These are phyloP conservation scores for Pardosa pseudoannulata DNA, from an alignment of 2,888 invertebrate species.

Conservation along the genomic window DNA sequence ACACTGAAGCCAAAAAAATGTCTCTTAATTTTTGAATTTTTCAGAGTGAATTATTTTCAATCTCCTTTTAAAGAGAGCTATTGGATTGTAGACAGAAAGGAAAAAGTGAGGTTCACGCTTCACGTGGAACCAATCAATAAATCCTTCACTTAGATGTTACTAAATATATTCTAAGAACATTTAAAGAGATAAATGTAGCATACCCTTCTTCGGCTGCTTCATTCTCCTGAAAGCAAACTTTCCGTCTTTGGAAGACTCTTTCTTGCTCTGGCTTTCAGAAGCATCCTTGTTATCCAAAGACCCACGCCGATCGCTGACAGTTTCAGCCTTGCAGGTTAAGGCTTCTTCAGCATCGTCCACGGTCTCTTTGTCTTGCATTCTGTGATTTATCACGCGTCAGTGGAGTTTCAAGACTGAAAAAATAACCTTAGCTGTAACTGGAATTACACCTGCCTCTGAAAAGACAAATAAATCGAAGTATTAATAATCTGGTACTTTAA, in stretches of 20 bases:
- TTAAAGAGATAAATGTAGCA: background rate
- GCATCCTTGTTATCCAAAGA: conserved; percentile 24
- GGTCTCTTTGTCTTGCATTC: conserved; percentile 62
- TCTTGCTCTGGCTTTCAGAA: conserved; percentile 12
- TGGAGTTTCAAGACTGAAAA: conserved; percentile 25
- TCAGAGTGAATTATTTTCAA: too few relatives aligned
- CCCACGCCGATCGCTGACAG: conserved; percentile 13
- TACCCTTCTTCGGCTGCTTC: conserved; percentile 64
- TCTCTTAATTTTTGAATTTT: too few relatives aligned
- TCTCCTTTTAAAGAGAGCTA: too few relatives aligned
- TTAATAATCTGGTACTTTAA: too few relatives aligned
- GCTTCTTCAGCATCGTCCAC: conserved; percentile 67
- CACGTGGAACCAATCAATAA: too few relatives aligned
- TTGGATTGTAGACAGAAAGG: too few relatives aligned
- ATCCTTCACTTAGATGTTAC: too few relatives aligned
- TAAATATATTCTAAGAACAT: too few relatives aligned
- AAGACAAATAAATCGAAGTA: background rate
- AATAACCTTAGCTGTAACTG: conserved; percentile 46
- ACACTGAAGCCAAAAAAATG: too few relatives aligned
- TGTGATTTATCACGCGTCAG: background rate
- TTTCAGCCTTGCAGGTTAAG: conserved; percentile 55
- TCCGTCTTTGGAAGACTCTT: conserved; percentile 44
- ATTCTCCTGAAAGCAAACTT: conserved; percentile 62
- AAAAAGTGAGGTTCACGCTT: too few relatives aligned
- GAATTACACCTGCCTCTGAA: conserved; percentile 50